A percentile compares a stretch with the other conserved stretches of the same genome.
Evolutionary conservation across 1,140 invertebrate genomes (phyloP).

Genomic region (Phthorimaea operculella): DNA sequence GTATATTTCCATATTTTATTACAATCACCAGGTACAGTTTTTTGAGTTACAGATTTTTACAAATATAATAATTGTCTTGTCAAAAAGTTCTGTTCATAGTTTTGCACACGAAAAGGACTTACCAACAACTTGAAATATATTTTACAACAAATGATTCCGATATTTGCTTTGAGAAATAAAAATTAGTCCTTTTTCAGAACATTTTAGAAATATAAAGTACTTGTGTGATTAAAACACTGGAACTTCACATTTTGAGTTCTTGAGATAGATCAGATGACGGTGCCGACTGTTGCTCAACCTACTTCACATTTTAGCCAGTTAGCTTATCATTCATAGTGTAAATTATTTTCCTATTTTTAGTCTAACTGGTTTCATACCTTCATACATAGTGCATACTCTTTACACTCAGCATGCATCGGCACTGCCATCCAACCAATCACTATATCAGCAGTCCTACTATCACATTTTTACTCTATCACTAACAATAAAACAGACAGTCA

Average conservation of each 20-base stretch:
- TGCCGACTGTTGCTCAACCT: not conserved
- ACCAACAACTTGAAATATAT: slow-evolving; percentile 15
- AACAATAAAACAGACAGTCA: slow-evolving; percentile 53
- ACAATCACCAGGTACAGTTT: slow-evolving; percentile 66
- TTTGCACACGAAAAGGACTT: slow-evolving; percentile 35
- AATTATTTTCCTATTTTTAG: not conserved
- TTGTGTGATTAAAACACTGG: slow-evolving; percentile 5
- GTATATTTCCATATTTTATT: slow-evolving; percentile 60
- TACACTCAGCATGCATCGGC: slow-evolving; percentile 11
- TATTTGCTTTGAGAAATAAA: slow-evolving; percentile 30
- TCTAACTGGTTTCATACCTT: not conserved
- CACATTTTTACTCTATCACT: slow-evolving; percentile 39
- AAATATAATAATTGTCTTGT: slow-evolving; percentile 47
- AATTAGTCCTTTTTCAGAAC: slow-evolving; percentile 34
- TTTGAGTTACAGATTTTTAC: slow-evolving; percentile 54
- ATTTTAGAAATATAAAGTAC: slow-evolving; percentile 4
- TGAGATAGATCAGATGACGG: slow-evolving; percentile 1
- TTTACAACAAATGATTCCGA: slow-evolving; percentile 33
- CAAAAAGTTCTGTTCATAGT: slow-evolving; percentile 36
- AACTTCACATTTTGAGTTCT: not conserved
- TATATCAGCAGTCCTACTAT: slow-evolving; percentile 47
- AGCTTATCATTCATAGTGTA: slow-evolving; percentile 18
- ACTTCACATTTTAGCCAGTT: not conserved
- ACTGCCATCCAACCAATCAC: slow-evolving; percentile 25
- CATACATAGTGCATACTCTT: too few relatives aligned